These are phyloP conservation scores for Macroglossus sobrinus DNA, from an alignment of 2,113 vertebrate species.

Conservation along the genomic window DNA sequence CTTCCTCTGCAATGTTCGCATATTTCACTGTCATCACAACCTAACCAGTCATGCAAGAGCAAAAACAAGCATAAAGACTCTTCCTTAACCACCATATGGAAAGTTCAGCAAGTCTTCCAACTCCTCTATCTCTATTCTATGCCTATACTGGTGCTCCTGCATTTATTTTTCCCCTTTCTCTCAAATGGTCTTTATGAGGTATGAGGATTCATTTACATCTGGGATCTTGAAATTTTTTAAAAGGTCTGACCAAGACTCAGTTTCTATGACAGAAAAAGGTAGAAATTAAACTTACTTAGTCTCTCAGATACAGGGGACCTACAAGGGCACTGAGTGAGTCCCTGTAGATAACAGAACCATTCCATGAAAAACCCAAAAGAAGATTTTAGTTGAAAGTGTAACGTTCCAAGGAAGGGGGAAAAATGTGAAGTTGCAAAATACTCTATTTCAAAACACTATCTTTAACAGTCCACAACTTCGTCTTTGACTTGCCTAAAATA, in stretches of 20 bases:
- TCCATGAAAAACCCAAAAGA: neutral
- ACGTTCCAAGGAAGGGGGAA: neutral
- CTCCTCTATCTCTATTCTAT: neutral
- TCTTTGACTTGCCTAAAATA: neutral
- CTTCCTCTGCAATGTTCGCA: neutral
- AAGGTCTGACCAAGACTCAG: neutral
- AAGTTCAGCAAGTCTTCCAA: neutral
- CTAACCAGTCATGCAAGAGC: neutral
- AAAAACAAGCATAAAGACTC: neutral
- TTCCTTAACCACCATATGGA: neutral
- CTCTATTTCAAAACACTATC: slow-evolving; percentile 2
- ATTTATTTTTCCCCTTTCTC: neutral
- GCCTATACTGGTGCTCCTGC: neutral
- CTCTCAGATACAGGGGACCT: neutral
- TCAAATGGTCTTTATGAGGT: neutral
- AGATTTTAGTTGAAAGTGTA: neutral
- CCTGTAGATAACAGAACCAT: neutral
- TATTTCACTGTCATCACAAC: neutral
- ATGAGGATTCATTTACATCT: neutral
- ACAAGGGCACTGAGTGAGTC: neutral
- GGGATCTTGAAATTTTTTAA: neutral
- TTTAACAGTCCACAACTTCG: neutral
- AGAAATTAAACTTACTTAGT: neutral
- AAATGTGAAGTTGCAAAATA: neutral
- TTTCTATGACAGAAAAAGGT: neutral